Conservation (phyloP, 2,113 vertebrate genomes). For the Cyprinodon variegatus region DNA sequence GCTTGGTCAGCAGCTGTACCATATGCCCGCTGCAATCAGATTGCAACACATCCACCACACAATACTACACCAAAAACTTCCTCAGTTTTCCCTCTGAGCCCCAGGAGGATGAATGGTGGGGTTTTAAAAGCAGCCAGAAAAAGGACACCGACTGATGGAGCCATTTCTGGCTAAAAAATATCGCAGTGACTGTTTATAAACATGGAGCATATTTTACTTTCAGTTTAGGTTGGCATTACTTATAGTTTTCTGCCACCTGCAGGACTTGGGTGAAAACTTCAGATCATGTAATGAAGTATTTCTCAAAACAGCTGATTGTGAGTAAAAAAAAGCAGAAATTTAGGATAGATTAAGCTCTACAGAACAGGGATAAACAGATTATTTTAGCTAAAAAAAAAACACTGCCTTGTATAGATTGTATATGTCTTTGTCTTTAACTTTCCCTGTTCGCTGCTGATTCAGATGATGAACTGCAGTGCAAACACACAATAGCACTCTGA, state of each 20-base stretch:
- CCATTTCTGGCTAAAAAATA: background rate
- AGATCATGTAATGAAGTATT: background rate
- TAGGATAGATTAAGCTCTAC: background rate
- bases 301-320: background rate
- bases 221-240: background rate
- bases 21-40: conserved; percentile 35
- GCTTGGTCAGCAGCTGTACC: conserved; percentile 10
- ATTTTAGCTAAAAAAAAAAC: background rate
- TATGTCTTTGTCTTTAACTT: background rate
- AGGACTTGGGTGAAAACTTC: conserved; percentile 30
- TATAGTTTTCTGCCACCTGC: conserved; percentile 54
- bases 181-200: background rate
- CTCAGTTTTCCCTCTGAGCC: conserved; percentile 68
- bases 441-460: background rate
- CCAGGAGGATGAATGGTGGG: conserved; percentile 81
- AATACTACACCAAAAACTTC: conserved; percentile 9
- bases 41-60: background rate
- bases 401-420: background rate
- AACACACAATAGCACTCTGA: background rate
- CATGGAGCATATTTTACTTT: background rate
- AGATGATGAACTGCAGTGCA: background rate
- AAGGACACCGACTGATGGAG: background rate
- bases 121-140: conserved; percentile 15
- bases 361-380: background rate
- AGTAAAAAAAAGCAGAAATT: background rate